phyloP scores from a whole-genome alignment of 2,113 vertebrate genomes.

The Rhabdomys dilectus region DNA sequence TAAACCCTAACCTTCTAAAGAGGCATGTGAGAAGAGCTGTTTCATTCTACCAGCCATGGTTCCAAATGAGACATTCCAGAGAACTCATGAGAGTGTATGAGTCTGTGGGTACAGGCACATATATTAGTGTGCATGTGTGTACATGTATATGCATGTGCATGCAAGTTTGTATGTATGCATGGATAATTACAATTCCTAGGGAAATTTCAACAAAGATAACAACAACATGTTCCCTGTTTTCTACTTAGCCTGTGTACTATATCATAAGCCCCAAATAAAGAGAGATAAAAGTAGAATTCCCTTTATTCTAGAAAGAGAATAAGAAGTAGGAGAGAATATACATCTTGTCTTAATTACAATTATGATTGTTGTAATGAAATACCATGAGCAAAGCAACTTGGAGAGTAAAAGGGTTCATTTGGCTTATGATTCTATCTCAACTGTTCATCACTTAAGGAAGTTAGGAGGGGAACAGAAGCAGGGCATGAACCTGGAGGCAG shows the following conservation, averaged over 20 bases:
- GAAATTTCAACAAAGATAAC: neutral
- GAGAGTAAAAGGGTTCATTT: neutral
- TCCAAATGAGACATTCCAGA: no score
- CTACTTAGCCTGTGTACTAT: neutral
- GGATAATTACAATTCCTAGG: neutral
- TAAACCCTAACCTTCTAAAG: neutral
- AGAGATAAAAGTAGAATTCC: neutral
- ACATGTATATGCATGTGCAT: accelerated
- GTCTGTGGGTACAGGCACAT: accelerated
- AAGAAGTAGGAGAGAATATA: neutral
- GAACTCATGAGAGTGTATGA: accelerated
- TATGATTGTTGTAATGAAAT: neutral
- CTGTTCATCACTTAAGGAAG: neutral
- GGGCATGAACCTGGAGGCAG: neutral
- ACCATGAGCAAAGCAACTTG: neutral
- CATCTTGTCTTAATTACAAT: neutral
- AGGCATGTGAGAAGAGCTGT: no score
- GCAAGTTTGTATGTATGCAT: neutral
- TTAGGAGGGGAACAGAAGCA: neutral
- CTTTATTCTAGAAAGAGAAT: neutral
- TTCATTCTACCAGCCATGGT: neutral
- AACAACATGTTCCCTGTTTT: neutral
- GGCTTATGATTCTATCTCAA: neutral
- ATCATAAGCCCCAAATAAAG: neutral
- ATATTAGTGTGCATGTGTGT: accelerated